phyloP scores from a whole-genome alignment of 2,888 invertebrate genomes.

The Aproaerema taeniolella region DNA sequence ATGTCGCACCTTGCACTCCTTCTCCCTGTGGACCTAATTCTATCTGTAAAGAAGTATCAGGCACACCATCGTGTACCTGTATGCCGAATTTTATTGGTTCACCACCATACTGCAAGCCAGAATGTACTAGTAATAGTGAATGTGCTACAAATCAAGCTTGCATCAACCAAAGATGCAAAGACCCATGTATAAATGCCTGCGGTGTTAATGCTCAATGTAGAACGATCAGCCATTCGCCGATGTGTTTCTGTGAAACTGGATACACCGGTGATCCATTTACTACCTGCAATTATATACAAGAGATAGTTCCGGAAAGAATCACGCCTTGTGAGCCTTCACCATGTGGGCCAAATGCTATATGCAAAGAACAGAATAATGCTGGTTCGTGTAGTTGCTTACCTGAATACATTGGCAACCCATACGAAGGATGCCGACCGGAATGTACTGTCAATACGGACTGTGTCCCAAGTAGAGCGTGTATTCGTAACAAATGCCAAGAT shows the following conservation, averaged over 20 bases:
- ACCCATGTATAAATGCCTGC: constrained; percentile 84
- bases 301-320: constrained; percentile 51
- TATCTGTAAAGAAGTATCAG: constrained; percentile 75
- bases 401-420: constrained; percentile 87
- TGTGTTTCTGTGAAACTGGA: constrained; percentile 82
- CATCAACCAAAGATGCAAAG: constrained; percentile 80
- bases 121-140: constrained; percentile 83
- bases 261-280: constrained; percentile 84
- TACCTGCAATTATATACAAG: constrained; percentile 69
- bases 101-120: constrained; percentile 87
- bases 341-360: constrained; percentile 80
- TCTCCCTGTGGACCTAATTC: constrained; percentile 83
- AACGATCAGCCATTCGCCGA: constrained; percentile 85
- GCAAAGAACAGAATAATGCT: constrained; percentile 75
- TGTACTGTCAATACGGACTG: constrained; percentile 86
- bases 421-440: constrained; percentile 87
- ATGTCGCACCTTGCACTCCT: constrained; percentile 80
- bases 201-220: constrained; percentile 83
- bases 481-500: constrained; percentile 85
- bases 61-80: constrained; percentile 83
- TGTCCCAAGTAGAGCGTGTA: constrained; percentile 81
- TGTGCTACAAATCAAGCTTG: constrained; percentile 81
- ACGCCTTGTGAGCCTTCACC: constrained; percentile 80
- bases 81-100: constrained; percentile 81
- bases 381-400: constrained; percentile 84